Percentiles rank a stretch among this genome's conserved stretches.
Conservation (phyloP, 2,113 vertebrate genomes). For the Cygnus buccinator region DNA sequence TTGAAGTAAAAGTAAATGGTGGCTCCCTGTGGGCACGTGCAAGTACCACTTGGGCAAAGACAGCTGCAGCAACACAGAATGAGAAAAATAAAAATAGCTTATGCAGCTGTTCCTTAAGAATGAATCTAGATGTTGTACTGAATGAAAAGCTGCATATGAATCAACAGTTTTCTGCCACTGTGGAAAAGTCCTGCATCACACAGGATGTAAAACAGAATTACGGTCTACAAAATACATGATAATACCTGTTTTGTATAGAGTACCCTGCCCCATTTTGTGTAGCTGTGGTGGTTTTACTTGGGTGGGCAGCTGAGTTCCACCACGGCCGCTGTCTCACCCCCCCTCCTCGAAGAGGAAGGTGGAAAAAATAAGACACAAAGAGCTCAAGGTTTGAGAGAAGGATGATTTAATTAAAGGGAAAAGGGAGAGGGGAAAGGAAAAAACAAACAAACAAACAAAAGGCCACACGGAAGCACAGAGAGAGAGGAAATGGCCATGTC, state of each 20-base stretch:
- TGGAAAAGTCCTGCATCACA: neutral
- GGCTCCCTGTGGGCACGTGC: neutral
- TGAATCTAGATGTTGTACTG: neutral
- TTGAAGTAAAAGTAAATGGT: neutral
- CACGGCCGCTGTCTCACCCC: no score
- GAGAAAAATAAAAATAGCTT: neutral
- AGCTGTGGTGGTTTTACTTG: no score
- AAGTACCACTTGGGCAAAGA: neutral
- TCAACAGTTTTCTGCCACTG: neutral
- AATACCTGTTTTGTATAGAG: neutral
- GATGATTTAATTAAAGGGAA: no score
- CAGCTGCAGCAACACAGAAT: neutral
- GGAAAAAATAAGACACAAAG: no score
- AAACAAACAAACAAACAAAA: no score
- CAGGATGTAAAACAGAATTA: neutral
- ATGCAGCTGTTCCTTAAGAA: constrained; percentile 3
- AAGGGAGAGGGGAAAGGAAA: no score
- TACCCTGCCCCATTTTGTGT: no score
- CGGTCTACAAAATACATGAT: neutral
- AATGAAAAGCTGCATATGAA: neutral
- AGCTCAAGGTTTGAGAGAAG: no score
- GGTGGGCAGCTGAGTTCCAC: no score
- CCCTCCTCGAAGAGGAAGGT: no score
- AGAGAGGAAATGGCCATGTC: no score
- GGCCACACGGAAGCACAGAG: no score